These are phyloP conservation scores for Tinamus major DNA, from an alignment of 2,797 vertebrate genomes.

Conservation along the genomic window DNA sequence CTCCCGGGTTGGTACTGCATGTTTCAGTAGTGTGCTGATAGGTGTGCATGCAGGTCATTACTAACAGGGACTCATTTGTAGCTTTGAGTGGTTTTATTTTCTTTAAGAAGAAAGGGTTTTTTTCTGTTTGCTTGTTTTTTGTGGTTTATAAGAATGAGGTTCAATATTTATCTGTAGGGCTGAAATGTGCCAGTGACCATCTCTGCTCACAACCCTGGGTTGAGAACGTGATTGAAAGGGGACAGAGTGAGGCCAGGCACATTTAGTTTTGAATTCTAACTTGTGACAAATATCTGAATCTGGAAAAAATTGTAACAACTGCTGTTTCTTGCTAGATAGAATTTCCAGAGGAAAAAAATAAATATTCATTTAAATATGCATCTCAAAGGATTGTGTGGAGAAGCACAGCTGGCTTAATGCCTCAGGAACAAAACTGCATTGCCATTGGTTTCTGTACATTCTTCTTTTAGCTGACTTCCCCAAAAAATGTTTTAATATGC, in stretches of 20 bases:
- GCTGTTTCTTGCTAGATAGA: conserved; percentile 71
- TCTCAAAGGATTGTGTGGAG: conserved; percentile 71
- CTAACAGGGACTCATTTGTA: not conserved
- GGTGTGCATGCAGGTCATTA: not conserved
- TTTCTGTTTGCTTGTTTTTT: too few relatives aligned
- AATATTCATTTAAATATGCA: conserved; percentile 78
- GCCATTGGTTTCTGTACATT: conserved; percentile 51
- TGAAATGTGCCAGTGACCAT: accelerated
- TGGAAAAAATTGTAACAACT: conserved; percentile 70
- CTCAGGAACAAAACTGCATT: conserved; percentile 58
- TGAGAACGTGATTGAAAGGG: conserved; percentile 11
- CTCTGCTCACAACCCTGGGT: accelerated
- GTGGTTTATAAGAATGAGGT: not conserved
- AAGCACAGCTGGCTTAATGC: conserved; percentile 77
- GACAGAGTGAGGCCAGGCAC: not conserved
- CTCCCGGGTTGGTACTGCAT: not conserved
- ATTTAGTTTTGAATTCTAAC: conserved; percentile 52
- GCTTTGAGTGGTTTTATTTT: not conserved
- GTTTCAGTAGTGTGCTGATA: not conserved
- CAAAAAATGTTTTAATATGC: conserved; percentile 42
- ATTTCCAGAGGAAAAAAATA: conserved; percentile 69
- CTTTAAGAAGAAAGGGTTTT: not conserved
- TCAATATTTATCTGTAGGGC: not conserved
- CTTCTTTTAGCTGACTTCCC: conserved; percentile 61
- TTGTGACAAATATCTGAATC: conserved; percentile 59